Evolutionary conservation across 1,140 invertebrate genomes (phyloP), one percentile per base, ranked within the genome.

Genomic region (Harlomillsia oculata): DNA sequence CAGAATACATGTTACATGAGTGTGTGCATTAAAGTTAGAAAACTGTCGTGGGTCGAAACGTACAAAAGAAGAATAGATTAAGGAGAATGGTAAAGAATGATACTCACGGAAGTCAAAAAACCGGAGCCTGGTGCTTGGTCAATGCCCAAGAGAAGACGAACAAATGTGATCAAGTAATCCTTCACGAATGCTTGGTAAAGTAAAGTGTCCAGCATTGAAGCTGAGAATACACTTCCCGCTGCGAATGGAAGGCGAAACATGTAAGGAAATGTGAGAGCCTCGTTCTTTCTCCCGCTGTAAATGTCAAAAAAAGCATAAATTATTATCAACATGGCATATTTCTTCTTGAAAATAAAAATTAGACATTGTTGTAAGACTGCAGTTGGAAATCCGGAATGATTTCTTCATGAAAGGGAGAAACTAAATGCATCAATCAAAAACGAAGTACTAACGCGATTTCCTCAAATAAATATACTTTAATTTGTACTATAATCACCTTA

Each of bases 221-320:
- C 85, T 0, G 89, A 94, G 77, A 99, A 99, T 20, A 99, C 94
- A 65, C 87, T 90, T 3, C 95, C 95, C 32, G 92, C 91, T 30
- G 95, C 94, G 72, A 99, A 99, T 5, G 94, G 94, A 56, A 98
- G 75, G 34, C 95, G 83, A 74, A 98, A 99, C 93, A 98, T 99
- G 74, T 97, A 99, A n/a, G 16, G 93, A 95, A 72, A 98, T 95
- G 72, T 97, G 93, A 11, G 92, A 97, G 5, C 94, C 94, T 66
- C 92, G 75, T 70, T 97, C 91, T 70, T 95, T 93, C 75, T 97
- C 94, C 70, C 89, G 85, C 93, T 98, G 77, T 60, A 79, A 70
- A 45, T 16, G n/a, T n/a, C n/a, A n/a, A n/a, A n/a, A n/a, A n/a
- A n/a, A n/a, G n/a, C n/a, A n/a, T n/a, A n/a, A n/a, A n/a, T n/a